These are phyloP conservation scores for Frankliniella fusca DNA, from an alignment of 2,888 invertebrate genomes.

Conservation along the genomic window DNA sequence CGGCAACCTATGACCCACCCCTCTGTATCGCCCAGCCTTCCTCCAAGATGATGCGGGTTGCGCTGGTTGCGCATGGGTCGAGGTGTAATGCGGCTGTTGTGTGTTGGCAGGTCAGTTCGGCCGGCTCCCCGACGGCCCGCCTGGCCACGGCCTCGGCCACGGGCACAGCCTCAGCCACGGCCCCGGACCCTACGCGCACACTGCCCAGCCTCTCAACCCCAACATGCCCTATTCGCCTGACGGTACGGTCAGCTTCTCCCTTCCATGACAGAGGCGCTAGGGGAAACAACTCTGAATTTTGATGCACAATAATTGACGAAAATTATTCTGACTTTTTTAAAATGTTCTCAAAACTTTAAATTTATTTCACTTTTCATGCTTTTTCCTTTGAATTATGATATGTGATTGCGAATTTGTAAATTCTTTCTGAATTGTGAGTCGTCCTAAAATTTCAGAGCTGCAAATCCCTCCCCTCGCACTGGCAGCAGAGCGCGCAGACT, in stretches of 20 bases:
- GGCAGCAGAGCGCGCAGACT: not conserved
- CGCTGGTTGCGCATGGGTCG: not conserved
- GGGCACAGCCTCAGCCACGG: not conserved
- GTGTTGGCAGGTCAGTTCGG: constrained; percentile 36
- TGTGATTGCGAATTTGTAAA: no score
- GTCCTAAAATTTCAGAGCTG: no score
- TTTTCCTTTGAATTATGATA: no score
- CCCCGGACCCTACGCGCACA: constrained; percentile 17
- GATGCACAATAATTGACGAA: no score
- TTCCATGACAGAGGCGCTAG: no score
- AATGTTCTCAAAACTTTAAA: no score
- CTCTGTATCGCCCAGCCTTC: not conserved
- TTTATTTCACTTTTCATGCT: no score
- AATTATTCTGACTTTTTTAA: no score
- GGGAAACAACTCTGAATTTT: no score
- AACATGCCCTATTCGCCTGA: constrained; percentile 86
- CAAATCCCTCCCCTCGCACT: not conserved
- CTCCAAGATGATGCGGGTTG: no score
- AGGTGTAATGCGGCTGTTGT: constrained; percentile 29
- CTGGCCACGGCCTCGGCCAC: not conserved
- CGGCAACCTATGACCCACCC: not conserved
- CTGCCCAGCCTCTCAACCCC: constrained; percentile 72
- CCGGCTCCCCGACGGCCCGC: constrained; percentile 32
- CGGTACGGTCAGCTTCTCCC: constrained; percentile 52
- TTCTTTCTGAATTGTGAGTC: no score